Conservation (phyloP, 1,140 invertebrate genomes). For the Metaphire vulgaris region DNA sequence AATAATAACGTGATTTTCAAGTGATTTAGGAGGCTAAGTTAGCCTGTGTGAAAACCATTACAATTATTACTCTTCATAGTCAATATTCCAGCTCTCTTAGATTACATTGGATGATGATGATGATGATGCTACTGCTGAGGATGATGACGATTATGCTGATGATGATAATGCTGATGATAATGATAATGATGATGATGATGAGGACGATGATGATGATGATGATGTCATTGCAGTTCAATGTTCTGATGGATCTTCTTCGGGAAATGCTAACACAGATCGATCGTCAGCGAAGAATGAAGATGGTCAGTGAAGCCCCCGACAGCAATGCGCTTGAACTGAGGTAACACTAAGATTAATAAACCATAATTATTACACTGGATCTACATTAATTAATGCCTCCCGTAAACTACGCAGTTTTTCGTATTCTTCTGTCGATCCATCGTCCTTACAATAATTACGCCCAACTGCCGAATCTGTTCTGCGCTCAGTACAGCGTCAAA, state of each 20-base stretch:
- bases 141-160: constrained; percentile 8
- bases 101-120: too few relatives aligned
- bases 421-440: too few relatives aligned
- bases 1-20: neutral
- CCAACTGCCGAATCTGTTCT: too few relatives aligned
- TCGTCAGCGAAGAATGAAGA: constrained; percentile 54
- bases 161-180: constrained; percentile 8
- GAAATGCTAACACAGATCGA: constrained; percentile 90
- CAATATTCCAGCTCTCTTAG: too few relatives aligned
- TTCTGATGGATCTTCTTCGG: constrained; percentile 79
- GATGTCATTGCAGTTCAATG: constrained; percentile 58
- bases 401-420: neutral
- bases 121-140: too few relatives aligned
- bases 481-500: too few relatives aligned
- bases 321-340: constrained; percentile 17
- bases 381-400: neutral
- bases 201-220: constrained; percentile 4
- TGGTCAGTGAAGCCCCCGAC: constrained; percentile 41
- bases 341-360: too few relatives aligned
- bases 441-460: too few relatives aligned
- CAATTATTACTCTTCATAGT: constrained; percentile 5
- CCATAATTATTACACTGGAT: neutral
- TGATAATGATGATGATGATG: constrained; percentile 10
- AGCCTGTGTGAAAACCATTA: too few relatives aligned
- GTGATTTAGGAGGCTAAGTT: too few relatives aligned